Conservation (phyloP, 2,113 vertebrate genomes). For the Cervus canadensis region DNA sequence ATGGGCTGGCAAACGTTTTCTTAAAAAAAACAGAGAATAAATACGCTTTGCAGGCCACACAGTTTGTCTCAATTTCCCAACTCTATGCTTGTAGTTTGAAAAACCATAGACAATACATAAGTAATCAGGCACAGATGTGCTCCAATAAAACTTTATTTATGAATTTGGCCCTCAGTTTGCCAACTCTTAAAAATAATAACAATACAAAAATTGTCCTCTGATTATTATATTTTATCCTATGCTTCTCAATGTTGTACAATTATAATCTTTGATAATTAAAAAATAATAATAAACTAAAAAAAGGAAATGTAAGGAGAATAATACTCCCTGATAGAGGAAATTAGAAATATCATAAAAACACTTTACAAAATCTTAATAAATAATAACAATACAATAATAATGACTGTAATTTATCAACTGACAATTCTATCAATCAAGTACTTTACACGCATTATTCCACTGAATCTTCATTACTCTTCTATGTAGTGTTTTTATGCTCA, state of each 20-base stretch:
- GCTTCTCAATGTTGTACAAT: background rate
- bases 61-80: background rate
- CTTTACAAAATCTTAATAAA: background rate
- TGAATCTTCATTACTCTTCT: background rate
- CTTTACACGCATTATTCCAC: background rate
- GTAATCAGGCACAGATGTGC: background rate
- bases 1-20: background rate
- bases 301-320: background rate
- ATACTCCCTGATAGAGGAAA: background rate
- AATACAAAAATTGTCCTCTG: background rate
- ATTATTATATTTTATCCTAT: background rate
- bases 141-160: conserved; percentile 34
- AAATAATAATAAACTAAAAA: background rate
- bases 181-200: background rate
- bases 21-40: background rate
- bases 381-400: background rate
- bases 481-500: background rate
- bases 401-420: background rate
- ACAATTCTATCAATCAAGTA: background rate
- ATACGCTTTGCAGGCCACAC: background rate
- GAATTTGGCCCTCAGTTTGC: background rate
- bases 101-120: background rate
- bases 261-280: background rate
- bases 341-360: background rate
- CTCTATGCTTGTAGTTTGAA: background rate